Evolutionary conservation across 1,140 invertebrate species (phyloP).

Genomic region (Chironomus striatipennis): DNA sequence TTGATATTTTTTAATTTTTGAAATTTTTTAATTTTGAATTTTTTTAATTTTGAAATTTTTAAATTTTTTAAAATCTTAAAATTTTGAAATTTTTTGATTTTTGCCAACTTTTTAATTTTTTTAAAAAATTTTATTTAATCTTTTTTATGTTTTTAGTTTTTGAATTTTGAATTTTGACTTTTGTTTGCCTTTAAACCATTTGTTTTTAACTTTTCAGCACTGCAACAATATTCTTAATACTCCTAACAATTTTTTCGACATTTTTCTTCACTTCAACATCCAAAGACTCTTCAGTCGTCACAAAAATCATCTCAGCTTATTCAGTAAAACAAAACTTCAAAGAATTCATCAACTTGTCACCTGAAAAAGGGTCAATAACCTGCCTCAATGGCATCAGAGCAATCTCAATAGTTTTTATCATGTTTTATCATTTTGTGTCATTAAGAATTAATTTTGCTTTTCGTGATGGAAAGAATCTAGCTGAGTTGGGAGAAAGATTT

Average conservation of each 20-base stretch:
- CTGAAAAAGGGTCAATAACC: neutral
- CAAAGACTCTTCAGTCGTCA: neutral
- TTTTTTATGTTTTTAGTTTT: too few species aligned
- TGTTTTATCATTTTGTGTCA: neutral
- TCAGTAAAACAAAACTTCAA: neutral
- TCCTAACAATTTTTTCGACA: neutral
- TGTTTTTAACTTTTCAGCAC: neutral
- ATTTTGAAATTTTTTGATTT: too few species aligned
- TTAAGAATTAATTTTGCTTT: neutral
- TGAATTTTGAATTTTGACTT: too few species aligned
- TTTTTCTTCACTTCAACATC: neutral
- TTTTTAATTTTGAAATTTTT: too few species aligned
- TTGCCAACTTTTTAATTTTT: too few species aligned
- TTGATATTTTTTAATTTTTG: neutral
- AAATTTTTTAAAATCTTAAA: too few species aligned
- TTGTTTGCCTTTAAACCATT: too few species aligned
- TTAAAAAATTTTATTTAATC: too few species aligned
- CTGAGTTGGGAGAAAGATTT: neutral
- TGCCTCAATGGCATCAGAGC: neutral
- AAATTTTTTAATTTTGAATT: too few species aligned
- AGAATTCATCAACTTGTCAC: neutral
- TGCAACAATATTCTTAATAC: neutral
- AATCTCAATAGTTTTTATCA: neutral
- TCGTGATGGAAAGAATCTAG: neutral
- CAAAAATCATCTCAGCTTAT: neutral